Evolutionary conservation across 1,140 invertebrate species (phyloP), one percentile per base, ranked within the genome.

Genomic region (Battus philenor): DNA sequence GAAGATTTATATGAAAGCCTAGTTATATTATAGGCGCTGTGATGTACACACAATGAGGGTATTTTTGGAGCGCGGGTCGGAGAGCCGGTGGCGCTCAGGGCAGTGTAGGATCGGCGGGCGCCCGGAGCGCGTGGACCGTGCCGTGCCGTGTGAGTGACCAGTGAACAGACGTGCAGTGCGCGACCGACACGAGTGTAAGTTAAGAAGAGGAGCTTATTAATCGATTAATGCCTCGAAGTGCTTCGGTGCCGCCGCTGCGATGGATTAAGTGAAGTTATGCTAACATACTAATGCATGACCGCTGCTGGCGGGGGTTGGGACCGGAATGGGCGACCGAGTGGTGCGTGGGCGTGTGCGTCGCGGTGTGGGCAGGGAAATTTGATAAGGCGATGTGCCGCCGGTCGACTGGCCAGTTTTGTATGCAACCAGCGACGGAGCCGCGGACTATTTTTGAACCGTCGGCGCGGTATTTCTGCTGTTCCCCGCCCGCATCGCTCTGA

Each of bases 21-120:
- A 76, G 71, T n/a, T n/a, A 69, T 73, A 76, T 76, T 73, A 79
- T 80, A 82, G 76, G 69, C 72, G 70, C 70, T 69, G 60, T 77
- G 68, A 56, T 66, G 63, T 63, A 63, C 45, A 81, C 72, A 81
- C 74, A 79, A 77, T 79, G 65, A 59, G 54, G 50, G 58, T 81
- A 81, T 81, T 81, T 81, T 68, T 61, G 75, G 70, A 66, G 44
- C 54, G 52, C 38, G 60, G 58, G 51, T 39, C 59, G 38, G 54
- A 30, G 48, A 46, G 58, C 56, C 62, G 63, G 59, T 51, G 54
- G 48, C 41, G 55, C 24, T 8, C 32, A 13, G 39, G 63, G 32
- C 72, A 75, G 74, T 76, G 60, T 53, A 52, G 56, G 55, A 51
- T 53, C 50, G 66, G 69, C 68, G 18, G 55, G 65, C 73, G 68